Percentiles rank a stretch among this genome's conserved stretches.
Evolutionary conservation across 2,113 vertebrate species (phyloP).

Genomic region (Saccopteryx bilineata): DNA sequence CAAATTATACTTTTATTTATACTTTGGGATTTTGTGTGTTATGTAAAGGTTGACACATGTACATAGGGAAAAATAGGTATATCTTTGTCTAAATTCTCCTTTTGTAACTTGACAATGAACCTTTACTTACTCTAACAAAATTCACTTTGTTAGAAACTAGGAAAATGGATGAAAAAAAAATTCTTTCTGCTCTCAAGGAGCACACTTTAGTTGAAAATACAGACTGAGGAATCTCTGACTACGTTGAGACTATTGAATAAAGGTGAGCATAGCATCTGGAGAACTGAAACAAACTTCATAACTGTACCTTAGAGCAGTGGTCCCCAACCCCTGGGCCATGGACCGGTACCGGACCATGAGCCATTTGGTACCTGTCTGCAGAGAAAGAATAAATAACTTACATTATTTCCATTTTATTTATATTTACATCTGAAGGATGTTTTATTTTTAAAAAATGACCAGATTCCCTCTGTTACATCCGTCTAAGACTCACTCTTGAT

Average conservation of each 20-base stretch:
- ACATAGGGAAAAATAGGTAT: neutral
- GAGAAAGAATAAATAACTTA: too few relatives aligned
- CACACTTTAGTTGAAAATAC: neutral
- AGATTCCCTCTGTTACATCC: too few relatives aligned
- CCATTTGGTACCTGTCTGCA: too few relatives aligned
- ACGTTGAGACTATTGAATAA: neutral
- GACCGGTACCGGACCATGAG: too few relatives aligned
- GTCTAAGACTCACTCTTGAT: too few relatives aligned
- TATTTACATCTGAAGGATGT: too few relatives aligned
- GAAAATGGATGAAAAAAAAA: neutral
- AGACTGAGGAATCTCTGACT: neutral
- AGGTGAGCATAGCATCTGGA: neutral
- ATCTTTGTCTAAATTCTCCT: neutral
- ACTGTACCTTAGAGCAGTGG: neutral
- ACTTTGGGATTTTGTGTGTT: neutral
- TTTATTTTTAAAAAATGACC: too few relatives aligned
- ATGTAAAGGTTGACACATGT: neutral
- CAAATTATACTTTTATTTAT: neutral
- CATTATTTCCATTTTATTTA: too few relatives aligned
- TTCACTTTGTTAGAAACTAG: neutral
- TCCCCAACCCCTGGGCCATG: too few relatives aligned
- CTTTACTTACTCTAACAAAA: neutral
- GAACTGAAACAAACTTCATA: neutral
- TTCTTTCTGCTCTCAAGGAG: neutral
- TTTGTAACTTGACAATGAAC: neutral